Evolutionary conservation across 2,113 vertebrate species (phyloP).

Genomic region (Scomber scombrus): DNA sequence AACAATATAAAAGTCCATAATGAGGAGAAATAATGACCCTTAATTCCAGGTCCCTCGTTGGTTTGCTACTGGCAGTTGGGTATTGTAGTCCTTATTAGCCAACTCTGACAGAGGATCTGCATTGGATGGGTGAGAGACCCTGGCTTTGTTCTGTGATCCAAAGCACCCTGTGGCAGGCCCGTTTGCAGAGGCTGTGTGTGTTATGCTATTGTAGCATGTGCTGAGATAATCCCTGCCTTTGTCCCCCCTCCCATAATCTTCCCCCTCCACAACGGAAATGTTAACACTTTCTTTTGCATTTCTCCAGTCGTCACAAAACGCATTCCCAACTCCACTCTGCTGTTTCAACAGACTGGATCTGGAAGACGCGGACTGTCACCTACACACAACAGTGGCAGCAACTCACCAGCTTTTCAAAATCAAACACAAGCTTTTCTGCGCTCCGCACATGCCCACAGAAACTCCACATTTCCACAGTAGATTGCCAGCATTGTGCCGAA

Average conservation of each 20-base stretch:
- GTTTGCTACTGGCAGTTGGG: slow-evolving; percentile 60
- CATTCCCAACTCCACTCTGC: slow-evolving; percentile 36
- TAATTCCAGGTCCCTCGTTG: slow-evolving; percentile 76
- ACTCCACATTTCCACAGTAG: slow-evolving; percentile 59
- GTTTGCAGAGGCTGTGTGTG: slow-evolving; percentile 63
- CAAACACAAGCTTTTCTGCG: slow-evolving; percentile 62
- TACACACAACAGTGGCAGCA: slow-evolving; percentile 54
- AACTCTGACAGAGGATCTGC: slow-evolving; percentile 72
- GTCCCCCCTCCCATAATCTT: slow-evolving; percentile 65
- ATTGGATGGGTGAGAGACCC: slow-evolving; percentile 73
- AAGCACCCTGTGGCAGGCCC: slow-evolving; percentile 68
- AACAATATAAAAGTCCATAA: slow-evolving; percentile 70
- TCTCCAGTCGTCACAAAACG: slow-evolving; percentile 22
- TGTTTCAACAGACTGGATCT: slow-evolving; percentile 69
- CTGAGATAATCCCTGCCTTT: slow-evolving; percentile 79
- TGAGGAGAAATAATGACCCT: slow-evolving; percentile 77
- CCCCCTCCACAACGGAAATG: slow-evolving; percentile 62
- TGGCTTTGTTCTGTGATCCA: slow-evolving; percentile 78
- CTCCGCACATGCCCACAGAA: slow-evolving; percentile 57
- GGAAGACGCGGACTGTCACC: slow-evolving; percentile 65
- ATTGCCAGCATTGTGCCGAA: slow-evolving; percentile 73
- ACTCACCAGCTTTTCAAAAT: slow-evolving; percentile 68
- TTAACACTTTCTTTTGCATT: slow-evolving; percentile 61
- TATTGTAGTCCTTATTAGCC: slow-evolving; percentile 75
- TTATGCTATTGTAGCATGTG: slow-evolving; percentile 74